These are phyloP conservation scores for Lophius americanus DNA, from an alignment of 2,797 vertebrate species.

Conservation along the genomic window DNA sequence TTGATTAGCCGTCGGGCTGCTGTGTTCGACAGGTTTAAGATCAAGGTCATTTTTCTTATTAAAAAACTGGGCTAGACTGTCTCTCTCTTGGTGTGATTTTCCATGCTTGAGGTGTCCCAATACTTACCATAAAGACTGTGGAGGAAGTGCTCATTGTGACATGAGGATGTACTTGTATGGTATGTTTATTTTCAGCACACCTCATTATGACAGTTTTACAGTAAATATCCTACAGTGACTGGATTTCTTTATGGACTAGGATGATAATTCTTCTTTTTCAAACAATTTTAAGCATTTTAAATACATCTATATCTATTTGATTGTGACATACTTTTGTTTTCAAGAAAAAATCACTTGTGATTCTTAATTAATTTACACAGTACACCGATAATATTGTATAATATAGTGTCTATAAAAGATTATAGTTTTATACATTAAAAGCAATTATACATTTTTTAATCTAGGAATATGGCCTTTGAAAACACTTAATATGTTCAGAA, in stretches of 20 bases:
- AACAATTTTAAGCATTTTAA: background rate
- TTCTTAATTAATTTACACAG: no score
- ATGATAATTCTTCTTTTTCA: background rate
- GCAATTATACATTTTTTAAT: no score
- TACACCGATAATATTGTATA: no score
- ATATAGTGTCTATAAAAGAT: no score
- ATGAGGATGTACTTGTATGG: background rate
- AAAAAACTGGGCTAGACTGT: background rate
- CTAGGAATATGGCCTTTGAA: no score
- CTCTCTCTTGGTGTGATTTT: background rate
- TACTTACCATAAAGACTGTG: background rate
- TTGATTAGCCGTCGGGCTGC: background rate
- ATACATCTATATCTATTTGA: background rate
- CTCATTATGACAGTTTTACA: background rate
- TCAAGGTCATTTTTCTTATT: conserved; percentile 39
- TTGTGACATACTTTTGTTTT: no score
- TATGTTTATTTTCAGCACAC: background rate
- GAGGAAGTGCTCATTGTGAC: background rate
- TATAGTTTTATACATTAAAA: no score
- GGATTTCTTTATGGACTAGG: background rate
- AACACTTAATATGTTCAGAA: no score
- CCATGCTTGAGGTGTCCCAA: background rate
- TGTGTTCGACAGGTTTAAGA: conserved; percentile 28
- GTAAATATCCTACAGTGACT: no score
- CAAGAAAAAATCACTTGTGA: no score